A percentile compares a stretch with the other conserved stretches of the same genome.
These are phyloP conservation scores for Neodiprion fabricii DNA, from an alignment of 1,140 invertebrate genomes.

Conservation along the genomic window DNA sequence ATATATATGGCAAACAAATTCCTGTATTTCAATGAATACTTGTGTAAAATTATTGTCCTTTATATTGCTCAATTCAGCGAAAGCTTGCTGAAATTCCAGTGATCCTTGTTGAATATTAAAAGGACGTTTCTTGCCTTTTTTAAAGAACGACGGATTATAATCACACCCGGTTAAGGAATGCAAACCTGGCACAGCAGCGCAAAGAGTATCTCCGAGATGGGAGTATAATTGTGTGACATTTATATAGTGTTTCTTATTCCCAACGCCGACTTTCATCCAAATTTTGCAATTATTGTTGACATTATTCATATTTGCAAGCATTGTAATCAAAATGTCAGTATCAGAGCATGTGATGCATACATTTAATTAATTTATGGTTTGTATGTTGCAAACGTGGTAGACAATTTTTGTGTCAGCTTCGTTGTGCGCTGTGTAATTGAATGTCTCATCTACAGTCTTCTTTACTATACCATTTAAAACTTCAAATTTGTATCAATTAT, in stretches of 20 bases:
- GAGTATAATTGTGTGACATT: slow-evolving; percentile 36
- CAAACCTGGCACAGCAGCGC: slow-evolving; percentile 41
- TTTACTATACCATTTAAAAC: slow-evolving; percentile 10
- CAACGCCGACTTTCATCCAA: slow-evolving; percentile 33
- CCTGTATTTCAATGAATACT: too few species aligned
- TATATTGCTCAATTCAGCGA: too few species aligned
- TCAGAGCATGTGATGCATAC: slow-evolving; percentile 35
- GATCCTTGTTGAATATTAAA: slow-evolving; percentile 28
- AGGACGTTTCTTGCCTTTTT: slow-evolving; percentile 39
- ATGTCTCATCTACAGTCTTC: slow-evolving; percentile 24
- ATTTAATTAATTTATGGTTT: slow-evolving; percentile 25
- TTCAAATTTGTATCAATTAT: slow-evolving; percentile 16
- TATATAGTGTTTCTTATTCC: slow-evolving; percentile 35
- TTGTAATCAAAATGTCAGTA: slow-evolving; percentile 41
- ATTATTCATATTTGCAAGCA: slow-evolving; percentile 42
- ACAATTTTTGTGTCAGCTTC: slow-evolving; percentile 44
- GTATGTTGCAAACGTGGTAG: slow-evolving; percentile 34
- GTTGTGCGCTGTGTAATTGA: slow-evolving; percentile 40
- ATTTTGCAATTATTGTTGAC: slow-evolving; percentile 31
- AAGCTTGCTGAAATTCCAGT: too few species aligned
- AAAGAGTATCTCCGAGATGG: slow-evolving; percentile 37
- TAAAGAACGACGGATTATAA: slow-evolving; percentile 47
- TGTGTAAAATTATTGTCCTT: too few species aligned
- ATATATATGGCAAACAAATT: too few species aligned
- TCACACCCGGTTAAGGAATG: slow-evolving; percentile 55